Evolutionary conservation across 2,888 invertebrate species (phyloP), one percentile per base, ranked within the genome.

Genomic region (Dioctria rufipes): DNA sequence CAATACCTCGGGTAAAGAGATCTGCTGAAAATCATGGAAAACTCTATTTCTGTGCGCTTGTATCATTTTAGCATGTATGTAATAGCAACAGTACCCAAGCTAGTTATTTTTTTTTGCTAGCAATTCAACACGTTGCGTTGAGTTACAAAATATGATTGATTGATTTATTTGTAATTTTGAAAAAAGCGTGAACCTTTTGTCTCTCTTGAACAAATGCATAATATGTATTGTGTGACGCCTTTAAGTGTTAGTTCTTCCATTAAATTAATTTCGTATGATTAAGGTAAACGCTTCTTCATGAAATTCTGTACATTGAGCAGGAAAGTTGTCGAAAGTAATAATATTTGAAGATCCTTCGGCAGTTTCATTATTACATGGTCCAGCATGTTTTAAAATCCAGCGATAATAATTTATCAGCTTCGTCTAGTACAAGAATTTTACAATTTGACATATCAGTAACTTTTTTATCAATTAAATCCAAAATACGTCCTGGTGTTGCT

Each of bases 71-170:
- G 99, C 99, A 90, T 99, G 99, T 85, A 99, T 99, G 90, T 99
- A 99, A 90, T 99, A 99, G 91, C 99, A 99, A 87, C 99, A 99
- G 90, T 99, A 99, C 81, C 99, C 99, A 86, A 99, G 92, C 90
- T 99, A 43, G 99, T 99, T 87, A 99, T 99, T 91, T 99, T 99
- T n/a, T 92, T 99, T 99, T 67, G 99, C 99, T 85, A 99, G 91
- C 86, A 99, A 91, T 90, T 99, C 99, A 84, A 99, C 99, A 86
- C 99, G 95, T 90, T 99, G 99, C 86, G 99, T 99, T 83, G 98
- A 98, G 91, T 99, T 99, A 91, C 99, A 99, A 92, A 99, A 99
- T 90, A 99, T 99, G 88, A 99, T 99, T 86, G 99, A 98, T 92
- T 99, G 99, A 91, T 98, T 98, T 89, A 99, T 99, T 94, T 99